These are phyloP conservation scores for Tenthredo amoena DNA, from an alignment of 2,888 invertebrate species.

Conservation along the genomic window DNA sequence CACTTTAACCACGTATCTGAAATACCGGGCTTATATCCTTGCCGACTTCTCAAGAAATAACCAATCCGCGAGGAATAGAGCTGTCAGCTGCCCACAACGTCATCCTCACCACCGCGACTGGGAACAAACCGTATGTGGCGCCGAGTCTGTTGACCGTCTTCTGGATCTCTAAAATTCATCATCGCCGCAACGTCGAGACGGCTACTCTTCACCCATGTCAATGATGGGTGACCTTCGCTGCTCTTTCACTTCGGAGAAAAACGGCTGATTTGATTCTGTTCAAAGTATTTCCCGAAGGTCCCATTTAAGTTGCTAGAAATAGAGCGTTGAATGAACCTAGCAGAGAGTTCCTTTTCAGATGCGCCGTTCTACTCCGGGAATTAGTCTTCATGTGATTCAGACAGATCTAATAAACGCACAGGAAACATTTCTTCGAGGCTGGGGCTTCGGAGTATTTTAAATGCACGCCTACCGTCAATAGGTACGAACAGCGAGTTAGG, in stretches of 20 bases:
- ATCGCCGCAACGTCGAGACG: conserved; percentile 35
- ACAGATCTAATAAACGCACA: background rate
- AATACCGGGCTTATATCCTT: conserved; percentile 20
- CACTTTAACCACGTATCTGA: conserved; percentile 30
- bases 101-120: background rate
- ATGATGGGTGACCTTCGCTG: conserved; percentile 22
- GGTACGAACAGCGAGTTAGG: conserved; percentile 23
- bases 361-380: background rate
- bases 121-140: conserved; percentile 38
- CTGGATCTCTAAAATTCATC: background rate
- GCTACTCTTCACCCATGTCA: conserved; percentile 32
- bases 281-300: background rate
- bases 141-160: background rate
- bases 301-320: background rate
- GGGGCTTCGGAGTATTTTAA: background rate
- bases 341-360: background rate
- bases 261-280: background rate
- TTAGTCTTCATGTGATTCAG: background rate
- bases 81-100: background rate
- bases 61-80: conserved; percentile 23
- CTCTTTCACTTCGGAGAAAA: conserved; percentile 29
- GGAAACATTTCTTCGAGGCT: conserved; percentile 6
- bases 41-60: background rate
- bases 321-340: background rate
- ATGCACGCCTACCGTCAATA: conserved; percentile 34